phyloP scores from a whole-genome alignment of 1,140 invertebrate species.

The Heliconius eleuchia region DNA sequence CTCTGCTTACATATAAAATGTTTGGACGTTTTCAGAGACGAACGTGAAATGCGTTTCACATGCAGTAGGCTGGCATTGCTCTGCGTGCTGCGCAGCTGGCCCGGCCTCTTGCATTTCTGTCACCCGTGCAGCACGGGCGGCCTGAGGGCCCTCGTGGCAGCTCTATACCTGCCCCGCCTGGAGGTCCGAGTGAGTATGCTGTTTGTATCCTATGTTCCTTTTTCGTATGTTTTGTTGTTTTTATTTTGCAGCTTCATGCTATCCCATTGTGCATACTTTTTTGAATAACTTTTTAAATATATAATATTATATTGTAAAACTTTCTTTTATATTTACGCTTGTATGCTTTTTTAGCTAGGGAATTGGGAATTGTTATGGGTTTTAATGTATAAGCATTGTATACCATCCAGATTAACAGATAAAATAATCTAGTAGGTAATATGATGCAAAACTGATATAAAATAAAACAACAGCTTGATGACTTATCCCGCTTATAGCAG shows the following conservation, averaged over 20 bases:
- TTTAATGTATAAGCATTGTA: too few relatives aligned
- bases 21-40: slow-evolving; percentile 83
- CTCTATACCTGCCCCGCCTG: slow-evolving; percentile 92
- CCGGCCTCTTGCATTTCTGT: slow-evolving; percentile 92
- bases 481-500: too few relatives aligned
- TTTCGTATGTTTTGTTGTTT: not conserved
- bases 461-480: too few relatives aligned
- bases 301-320: not conserved
- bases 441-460: too few relatives aligned
- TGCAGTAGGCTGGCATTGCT: slow-evolving; percentile 92
- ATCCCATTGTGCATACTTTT: not conserved
- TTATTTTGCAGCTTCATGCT: not conserved
- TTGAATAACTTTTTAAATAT: too few relatives aligned
- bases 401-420: too few relatives aligned
- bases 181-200: slow-evolving; percentile 90
- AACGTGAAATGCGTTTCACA: slow-evolving; percentile 90
- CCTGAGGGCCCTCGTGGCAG: slow-evolving; percentile 91
- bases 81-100: slow-evolving; percentile 85
- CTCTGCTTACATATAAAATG: too few relatives aligned
- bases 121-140: slow-evolving; percentile 87
- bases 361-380: too few relatives aligned
- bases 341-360: too few relatives aligned
- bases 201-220: slow-evolving; percentile 1
- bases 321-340: too few relatives aligned
- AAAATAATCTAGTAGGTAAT: too few relatives aligned